Conservation (phyloP, 64 coral and sea anemone species). For the Exaiptasia diaphana region DNA sequence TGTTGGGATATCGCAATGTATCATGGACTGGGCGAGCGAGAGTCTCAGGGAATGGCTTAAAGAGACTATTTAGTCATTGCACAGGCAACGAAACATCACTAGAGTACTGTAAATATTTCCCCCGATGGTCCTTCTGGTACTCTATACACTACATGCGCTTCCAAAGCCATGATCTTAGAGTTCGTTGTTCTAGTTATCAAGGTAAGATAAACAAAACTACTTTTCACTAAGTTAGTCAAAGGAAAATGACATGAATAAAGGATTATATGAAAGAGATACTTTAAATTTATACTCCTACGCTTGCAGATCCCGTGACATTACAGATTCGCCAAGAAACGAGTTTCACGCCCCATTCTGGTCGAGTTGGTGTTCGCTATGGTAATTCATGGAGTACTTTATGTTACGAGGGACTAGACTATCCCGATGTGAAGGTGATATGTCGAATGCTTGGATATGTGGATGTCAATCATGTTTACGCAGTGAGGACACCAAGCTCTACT, state of each 20-base stretch:
- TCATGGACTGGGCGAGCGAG: not conserved
- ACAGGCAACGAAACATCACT: not conserved
- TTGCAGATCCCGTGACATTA: too few species aligned
- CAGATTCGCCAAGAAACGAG: not conserved
- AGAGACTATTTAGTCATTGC: not conserved
- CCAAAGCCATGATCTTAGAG: not conserved
- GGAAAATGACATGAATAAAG: too few species aligned
- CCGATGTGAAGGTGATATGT: not conserved
- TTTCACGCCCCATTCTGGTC: not conserved
- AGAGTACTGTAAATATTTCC: not conserved
- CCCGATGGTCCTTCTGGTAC: not conserved
- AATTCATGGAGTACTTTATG: not conserved
- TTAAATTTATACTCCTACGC: too few species aligned
- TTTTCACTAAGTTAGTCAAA: not conserved
- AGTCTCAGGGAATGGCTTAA: not conserved
- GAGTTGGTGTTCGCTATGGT: not conserved
- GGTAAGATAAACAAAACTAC: not conserved
- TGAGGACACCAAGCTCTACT: not conserved
- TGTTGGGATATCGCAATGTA: not conserved
- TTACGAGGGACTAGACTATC: not conserved
- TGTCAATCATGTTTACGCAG: not conserved
- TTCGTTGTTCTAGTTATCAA: not conserved
- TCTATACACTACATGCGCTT: not conserved
- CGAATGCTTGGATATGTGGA: not conserved
- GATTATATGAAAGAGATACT: too few species aligned